These are phyloP conservation scores for Malacoraja senta DNA, from an alignment of 2,797 vertebrate genomes.

Conservation along the genomic window DNA sequence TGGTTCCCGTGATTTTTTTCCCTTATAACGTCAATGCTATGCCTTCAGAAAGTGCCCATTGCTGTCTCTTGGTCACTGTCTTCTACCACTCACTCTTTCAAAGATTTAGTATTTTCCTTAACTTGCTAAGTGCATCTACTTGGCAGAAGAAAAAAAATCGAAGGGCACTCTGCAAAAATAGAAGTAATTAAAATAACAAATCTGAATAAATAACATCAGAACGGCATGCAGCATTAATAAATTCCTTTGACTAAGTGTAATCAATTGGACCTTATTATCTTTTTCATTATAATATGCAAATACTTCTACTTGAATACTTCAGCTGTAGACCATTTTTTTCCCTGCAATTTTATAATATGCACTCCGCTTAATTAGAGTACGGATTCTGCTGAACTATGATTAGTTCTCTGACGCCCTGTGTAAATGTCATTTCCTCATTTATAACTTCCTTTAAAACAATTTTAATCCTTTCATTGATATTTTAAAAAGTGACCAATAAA, in stretches of 20 bases:
- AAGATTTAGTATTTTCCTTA: not conserved
- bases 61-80: not conserved
- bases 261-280: conserved; percentile 35
- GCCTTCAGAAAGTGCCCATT: not conserved
- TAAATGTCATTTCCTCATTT: not conserved
- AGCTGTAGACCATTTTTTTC: not conserved
- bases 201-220: conserved; percentile 18
- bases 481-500: not conserved
- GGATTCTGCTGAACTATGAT: not conserved
- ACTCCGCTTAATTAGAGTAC: not conserved
- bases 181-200: conserved; percentile 32
- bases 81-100: not conserved
- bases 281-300: conserved; percentile 39
- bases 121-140: not conserved
- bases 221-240: not conserved
- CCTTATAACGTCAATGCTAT: not conserved
- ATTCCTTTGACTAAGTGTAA: conserved; percentile 36
- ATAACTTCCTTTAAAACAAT: not conserved
- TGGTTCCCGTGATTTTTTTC: not conserved
- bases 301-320: not conserved
- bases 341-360: not conserved
- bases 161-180: conserved; percentile 10
- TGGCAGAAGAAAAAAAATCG: not conserved
- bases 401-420: not conserved
- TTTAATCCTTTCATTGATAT: conserved; percentile 22